These are phyloP conservation scores for Yponomeuta malinellus DNA, from an alignment of 2,888 invertebrate genomes.

Conservation along the genomic window DNA sequence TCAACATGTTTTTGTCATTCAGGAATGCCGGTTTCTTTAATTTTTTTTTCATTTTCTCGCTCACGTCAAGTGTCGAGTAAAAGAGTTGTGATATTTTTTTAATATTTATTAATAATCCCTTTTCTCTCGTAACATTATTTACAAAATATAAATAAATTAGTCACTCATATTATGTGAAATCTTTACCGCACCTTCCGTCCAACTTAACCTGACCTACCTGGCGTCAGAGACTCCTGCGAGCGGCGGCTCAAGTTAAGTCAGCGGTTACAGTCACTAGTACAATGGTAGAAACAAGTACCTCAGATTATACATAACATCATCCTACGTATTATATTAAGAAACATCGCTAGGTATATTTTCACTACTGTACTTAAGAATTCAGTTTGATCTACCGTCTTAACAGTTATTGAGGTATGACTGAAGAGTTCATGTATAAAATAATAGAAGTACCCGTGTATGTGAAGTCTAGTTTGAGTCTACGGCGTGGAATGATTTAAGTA, in stretches of 20 bases:
- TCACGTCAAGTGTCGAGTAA: background rate
- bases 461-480: background rate
- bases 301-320: slow-evolving; percentile 52
- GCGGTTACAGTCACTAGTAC: background rate
- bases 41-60: too few species aligned
- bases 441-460: background rate
- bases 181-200: background rate
- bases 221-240: background rate
- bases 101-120: slow-evolving; percentile 64
- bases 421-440: background rate
- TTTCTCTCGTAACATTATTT: slow-evolving; percentile 62
- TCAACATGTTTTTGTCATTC: too few species aligned
- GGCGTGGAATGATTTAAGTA: background rate
- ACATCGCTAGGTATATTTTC: slow-evolving; percentile 62
- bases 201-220: background rate
- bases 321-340: slow-evolving; percentile 47
- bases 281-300: slow-evolving; percentile 34
- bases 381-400: slow-evolving; percentile 44
- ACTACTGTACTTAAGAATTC: slow-evolving; percentile 51
- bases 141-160: slow-evolving; percentile 53
- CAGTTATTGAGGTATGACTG: background rate
- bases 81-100: slow-evolving; percentile 34
- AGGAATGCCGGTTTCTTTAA: too few species aligned
- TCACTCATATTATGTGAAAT: background rate
- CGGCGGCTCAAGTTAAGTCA: background rate